Conservation (phyloP, 2,797 vertebrate genomes). For the Momotus momota region DNA sequence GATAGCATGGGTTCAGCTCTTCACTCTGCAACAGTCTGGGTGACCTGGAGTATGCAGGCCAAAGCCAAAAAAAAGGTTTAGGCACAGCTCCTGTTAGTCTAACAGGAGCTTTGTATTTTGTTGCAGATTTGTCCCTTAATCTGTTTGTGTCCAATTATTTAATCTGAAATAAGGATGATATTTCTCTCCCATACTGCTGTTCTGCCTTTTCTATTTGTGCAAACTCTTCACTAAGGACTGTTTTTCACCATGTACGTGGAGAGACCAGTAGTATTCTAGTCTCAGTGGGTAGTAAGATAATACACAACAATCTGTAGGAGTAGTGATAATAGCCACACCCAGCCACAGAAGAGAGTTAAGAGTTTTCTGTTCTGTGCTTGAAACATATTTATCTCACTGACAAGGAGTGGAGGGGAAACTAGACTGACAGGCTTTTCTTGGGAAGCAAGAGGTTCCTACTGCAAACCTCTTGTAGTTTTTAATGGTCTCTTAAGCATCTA, state of each 20-base stretch:
- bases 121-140: neutral
- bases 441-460: neutral
- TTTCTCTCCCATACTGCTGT: neutral
- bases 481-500: neutral
- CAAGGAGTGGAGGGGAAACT: neutral
- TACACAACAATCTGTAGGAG: neutral
- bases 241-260: neutral
- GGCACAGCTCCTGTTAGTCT: neutral
- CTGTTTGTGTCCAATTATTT: neutral
- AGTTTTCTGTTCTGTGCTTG: constrained; percentile 6
- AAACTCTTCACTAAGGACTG: neutral
- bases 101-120: too few species aligned
- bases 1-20: neutral
- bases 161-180: neutral
- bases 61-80: neutral
- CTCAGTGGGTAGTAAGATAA: constrained; percentile 32
- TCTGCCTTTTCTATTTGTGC: neutral
- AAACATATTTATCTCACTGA: constrained; percentile 41
- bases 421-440: neutral
- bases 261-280: neutral
- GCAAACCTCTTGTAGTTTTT: neutral
- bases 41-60: neutral
- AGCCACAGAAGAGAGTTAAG: constrained; percentile 20
- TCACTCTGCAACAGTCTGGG: neutral
- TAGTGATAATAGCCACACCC: constrained; percentile 51